A percentile compares a stretch with the other conserved stretches of the same genome.
Conservation (phyloP, 2,888 invertebrate genomes). For the Apeira syringaria region DNA sequence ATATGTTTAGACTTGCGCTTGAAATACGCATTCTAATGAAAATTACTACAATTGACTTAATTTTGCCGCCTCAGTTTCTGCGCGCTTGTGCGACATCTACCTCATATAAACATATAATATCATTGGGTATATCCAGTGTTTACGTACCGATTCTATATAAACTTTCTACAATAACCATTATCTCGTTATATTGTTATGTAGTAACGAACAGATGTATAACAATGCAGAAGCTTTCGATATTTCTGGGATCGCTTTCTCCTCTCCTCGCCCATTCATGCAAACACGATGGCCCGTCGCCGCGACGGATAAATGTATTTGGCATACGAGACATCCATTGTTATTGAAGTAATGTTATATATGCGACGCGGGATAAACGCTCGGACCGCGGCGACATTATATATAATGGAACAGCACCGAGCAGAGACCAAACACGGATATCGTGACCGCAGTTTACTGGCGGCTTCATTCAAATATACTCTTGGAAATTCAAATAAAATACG, state of each 20-base stretch:
- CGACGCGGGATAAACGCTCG: neutral
- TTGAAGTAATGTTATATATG: conserved; percentile 4
- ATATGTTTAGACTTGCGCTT: no score
- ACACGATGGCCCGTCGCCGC: conserved; percentile 18
- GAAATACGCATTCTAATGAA: no score
- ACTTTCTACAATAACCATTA: no score
- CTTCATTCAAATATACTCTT: conserved; percentile 2
- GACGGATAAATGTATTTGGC: conserved; percentile 21
- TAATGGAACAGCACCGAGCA: neutral
- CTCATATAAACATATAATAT: no score
- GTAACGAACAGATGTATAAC: no score
- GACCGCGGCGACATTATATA: conserved; percentile 3
- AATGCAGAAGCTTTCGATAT: conserved; percentile 18
- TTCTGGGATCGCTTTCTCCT: conserved; percentile 23
- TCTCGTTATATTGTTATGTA: no score
- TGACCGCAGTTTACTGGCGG: neutral
- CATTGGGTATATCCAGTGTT: no score
- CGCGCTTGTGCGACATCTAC: no score
- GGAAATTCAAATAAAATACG: neutral
- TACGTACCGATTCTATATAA: no score
- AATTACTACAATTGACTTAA: no score
- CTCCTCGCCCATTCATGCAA: conserved; percentile 23
- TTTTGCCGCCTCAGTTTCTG: no score
- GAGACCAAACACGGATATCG: conserved; percentile 3
- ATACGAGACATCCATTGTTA: conserved; percentile 16